These are phyloP conservation scores for Microtus oregoni DNA, from an alignment of 2,113 vertebrate species.

Conservation along the genomic window DNA sequence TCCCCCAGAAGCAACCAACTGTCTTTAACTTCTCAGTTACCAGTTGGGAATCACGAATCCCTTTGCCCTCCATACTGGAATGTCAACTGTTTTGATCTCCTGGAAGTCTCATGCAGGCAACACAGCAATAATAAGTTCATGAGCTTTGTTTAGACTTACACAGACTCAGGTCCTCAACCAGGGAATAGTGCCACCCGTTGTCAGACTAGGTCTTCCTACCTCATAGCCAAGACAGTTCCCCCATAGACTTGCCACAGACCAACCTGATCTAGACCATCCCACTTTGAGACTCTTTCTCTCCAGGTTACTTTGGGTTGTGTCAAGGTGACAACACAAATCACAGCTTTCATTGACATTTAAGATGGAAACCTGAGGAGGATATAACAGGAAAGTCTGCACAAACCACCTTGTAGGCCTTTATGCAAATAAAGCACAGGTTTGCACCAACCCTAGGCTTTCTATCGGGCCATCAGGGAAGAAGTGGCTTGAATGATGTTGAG, in stretches of 20 bases:
- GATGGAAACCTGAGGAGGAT: neutral
- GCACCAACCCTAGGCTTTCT: neutral
- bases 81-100: no score
- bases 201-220: no score
- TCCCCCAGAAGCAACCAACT: no score
- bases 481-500: no score
- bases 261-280: neutral
- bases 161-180: neutral
- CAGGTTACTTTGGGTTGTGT: neutral
- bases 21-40: neutral
- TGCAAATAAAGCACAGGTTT: neutral
- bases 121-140: no score
- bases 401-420: neutral
- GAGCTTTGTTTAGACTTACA: no score
- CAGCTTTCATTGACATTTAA: neutral
- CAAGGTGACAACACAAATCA: neutral
- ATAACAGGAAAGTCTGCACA: no score
- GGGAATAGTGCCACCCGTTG: neutral
- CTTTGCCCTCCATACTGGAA: neutral
- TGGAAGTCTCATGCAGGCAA: neutral
- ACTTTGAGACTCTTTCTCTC: neutral
- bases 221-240: neutral
- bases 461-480: neutral
- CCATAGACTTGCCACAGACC: neutral
- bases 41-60: neutral